Base-by-base conservation (phyloP, 2,888 invertebrate species). In the Caenorhabditis auriculariae region DNA sequence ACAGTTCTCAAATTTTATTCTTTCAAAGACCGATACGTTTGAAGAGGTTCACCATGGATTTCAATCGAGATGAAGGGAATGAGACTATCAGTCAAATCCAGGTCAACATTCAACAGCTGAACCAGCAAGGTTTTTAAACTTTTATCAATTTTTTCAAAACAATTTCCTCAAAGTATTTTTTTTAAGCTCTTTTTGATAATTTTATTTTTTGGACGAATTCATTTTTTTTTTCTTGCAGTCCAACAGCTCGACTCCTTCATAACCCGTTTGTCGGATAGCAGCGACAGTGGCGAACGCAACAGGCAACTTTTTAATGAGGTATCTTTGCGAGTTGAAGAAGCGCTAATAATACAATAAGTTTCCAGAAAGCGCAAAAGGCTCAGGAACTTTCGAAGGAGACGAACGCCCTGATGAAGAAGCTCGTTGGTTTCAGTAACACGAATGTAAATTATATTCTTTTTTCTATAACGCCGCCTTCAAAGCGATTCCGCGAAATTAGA, bases 311-410 rank as follows among this genome's bases (percentile, higher is more conserved):
- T 72, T 59, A 70, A 69, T 51, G 60, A 63, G 43, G 72, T 69
- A 12, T 41, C 23, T 45, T 49, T 23, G 17, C 12, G 19, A 28
- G 2, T 39, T 54, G 39, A 23, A 21, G 4, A 9, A 7, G 38
- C 19, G 46, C 26, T 27, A 4, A 29, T 4, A 17, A 26, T 19
- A 15, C 5, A 26, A 17, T 28, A 32, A 24, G 7, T 21, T 51
- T 66, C 46, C 47, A 70, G 67, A 64, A 65, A 48, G 69, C 66
- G 23, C 72, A 74, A 24, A 52, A 61, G 39, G 72, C 74, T 29
- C 74, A 75, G 37, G 58, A 55, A 9, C 50, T 80, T 15, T 76
- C 77, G 32, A 72, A 75, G 56, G 60, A 68, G 28, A 78, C 76
- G 19, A 78, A 72, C 53, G 44, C 56, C 23, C 50, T 74, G 46